Evolutionary conservation across 2,888 invertebrate species (phyloP).

Genomic region (Hirtodrosophila trivittata): DNA sequence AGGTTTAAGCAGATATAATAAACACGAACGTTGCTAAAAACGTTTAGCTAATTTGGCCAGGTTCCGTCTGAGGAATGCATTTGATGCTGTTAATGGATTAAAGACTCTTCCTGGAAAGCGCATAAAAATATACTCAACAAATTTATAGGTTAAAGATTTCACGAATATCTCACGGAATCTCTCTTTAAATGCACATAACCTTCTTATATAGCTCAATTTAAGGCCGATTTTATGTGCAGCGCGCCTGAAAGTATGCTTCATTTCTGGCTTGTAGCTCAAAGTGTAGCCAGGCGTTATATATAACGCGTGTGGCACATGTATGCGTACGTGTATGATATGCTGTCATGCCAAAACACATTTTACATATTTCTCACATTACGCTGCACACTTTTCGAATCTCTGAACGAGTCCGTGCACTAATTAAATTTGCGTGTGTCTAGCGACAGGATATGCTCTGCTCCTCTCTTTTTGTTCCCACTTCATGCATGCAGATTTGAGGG

Average conservation of each 20-base stretch:
- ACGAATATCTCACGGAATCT: neutral
- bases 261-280: slow-evolving; percentile 9
- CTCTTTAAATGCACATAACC: slow-evolving; percentile 27
- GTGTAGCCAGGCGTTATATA: slow-evolving; percentile 33
- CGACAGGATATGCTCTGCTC: slow-evolving; percentile 9
- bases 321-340: neutral
- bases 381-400: slow-evolving; percentile 41
- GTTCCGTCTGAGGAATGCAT: neutral
- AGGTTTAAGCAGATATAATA: slow-evolving; percentile 31
- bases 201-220: slow-evolving; percentile 39
- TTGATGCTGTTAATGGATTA: neutral
- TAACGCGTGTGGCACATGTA: slow-evolving; percentile 6
- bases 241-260: slow-evolving; percentile 18
- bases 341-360: slow-evolving; percentile 25
- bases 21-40: too few species aligned
- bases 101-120: too few species aligned
- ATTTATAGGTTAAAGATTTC: slow-evolving; percentile 15
- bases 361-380: slow-evolving; percentile 30
- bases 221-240: slow-evolving; percentile 44
- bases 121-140: too few species aligned
- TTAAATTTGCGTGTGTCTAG: slow-evolving; percentile 61
- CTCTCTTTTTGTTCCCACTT: slow-evolving; percentile 6
- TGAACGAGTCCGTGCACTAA: slow-evolving; percentile 56
- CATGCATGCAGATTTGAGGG: slow-evolving; percentile 19
- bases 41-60: neutral